Evolutionary conservation across 2,797 vertebrate genomes (phyloP).

Genomic region (Denticeps clupeoides): DNA sequence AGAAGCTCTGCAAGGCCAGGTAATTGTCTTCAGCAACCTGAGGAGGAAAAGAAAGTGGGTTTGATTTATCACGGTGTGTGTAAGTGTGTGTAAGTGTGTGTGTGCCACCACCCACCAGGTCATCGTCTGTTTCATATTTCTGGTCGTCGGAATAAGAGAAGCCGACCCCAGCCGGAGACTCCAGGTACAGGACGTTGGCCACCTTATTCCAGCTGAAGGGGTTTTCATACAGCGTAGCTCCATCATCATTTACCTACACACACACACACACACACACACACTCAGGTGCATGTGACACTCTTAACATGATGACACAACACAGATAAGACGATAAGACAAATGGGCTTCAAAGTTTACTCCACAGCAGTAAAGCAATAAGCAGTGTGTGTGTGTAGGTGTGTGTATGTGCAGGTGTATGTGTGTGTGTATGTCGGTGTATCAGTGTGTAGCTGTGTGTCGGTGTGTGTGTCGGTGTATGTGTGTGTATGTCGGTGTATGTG

Average conservation of each 20-base stretch:
- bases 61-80: too few species aligned
- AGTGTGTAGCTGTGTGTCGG: too few species aligned
- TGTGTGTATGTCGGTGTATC: too few species aligned
- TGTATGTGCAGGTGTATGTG: too few species aligned
- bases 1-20: slow-evolving; percentile 59
- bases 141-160: slow-evolving; percentile 60
- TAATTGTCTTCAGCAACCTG: slow-evolving; percentile 66
- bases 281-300: background rate
- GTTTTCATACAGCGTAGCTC: slow-evolving; percentile 56
- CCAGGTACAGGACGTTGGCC: slow-evolving; percentile 60
- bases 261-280: slow-evolving; percentile 1
- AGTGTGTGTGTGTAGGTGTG: too few species aligned
- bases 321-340: too few species aligned
- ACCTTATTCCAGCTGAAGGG: slow-evolving; percentile 63
- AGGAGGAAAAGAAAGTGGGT: too few species aligned
- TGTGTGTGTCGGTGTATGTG: too few species aligned
- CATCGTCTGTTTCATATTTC: slow-evolving; percentile 53
- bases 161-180: slow-evolving; percentile 65
- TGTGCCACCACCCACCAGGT: slow-evolving; percentile 39
- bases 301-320: too few species aligned
- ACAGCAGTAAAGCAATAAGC: too few species aligned
- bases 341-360: too few species aligned
- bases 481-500: too few species aligned
- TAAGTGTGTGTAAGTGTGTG: background rate
- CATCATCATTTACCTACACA: slow-evolving; percentile 52